phyloP scores from a whole-genome alignment of 2,888 invertebrate genomes.

The Sinelater perroti region DNA sequence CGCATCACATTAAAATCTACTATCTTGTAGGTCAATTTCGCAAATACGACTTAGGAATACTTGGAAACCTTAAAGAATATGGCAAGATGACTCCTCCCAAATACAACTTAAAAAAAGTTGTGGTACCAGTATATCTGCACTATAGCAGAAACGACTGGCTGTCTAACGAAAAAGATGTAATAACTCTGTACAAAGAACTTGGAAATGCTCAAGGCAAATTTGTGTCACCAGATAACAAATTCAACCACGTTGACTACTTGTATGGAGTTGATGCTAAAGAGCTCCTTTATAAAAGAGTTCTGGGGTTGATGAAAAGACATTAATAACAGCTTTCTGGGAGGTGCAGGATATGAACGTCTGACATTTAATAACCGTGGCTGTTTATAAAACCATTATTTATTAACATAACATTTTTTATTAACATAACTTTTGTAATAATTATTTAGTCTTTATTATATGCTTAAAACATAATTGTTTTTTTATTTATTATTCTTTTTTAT shows the following conservation, averaged over 20 bases:
- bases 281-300: conserved; percentile 45
- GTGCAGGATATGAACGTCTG: too few species aligned
- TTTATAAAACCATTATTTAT: too few species aligned
- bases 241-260: conserved; percentile 69
- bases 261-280: conserved; percentile 62
- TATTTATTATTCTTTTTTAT: too few species aligned
- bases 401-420: too few species aligned
- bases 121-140: conserved; percentile 58
- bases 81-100: conserved; percentile 52
- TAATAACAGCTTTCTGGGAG: too few species aligned
- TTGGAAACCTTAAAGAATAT: conserved; percentile 44
- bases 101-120: conserved; percentile 55
- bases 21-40: conserved; percentile 24
- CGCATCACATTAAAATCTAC: too few species aligned
- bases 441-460: too few species aligned
- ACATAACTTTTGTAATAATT: too few species aligned
- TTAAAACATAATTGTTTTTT: too few species aligned
- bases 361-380: too few species aligned
- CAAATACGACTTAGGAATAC: conserved; percentile 25
- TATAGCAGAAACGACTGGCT: conserved; percentile 61
- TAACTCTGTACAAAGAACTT: neutral
- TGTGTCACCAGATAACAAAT: conserved; percentile 61
- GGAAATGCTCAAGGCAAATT: conserved; percentile 59
- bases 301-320: conserved; percentile 28
- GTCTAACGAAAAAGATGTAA: conserved; percentile 50